Base-by-base conservation (phyloP, 2,113 vertebrate genomes). In the Pomatostomus ruficeps region DNA sequence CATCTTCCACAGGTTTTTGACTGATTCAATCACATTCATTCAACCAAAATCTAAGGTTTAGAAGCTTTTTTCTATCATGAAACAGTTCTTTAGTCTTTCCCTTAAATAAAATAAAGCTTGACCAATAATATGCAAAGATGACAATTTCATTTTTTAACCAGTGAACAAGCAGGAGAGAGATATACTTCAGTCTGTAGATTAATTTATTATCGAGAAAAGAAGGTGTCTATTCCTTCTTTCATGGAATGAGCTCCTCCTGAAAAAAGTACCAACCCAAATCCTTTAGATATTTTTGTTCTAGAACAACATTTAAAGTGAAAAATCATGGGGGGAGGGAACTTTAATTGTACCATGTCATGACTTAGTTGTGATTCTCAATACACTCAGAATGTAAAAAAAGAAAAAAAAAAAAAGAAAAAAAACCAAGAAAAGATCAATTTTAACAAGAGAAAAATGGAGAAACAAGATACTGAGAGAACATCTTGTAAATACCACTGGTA, bases 261-360 rank as follows among this genome's bases (percentile, higher is more conserved):
- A 61, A 12, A 54, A 82, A 61, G 21, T 49, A 66, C 15, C 14
- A 49, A 55, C 42, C 18, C 16, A 4, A 54, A 26, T n/a, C 35
- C 40, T 88, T 66, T 6, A 35, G 38, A 11, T 20, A 35, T 23
- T 63, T 87, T 82, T 71, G 25, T 59, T 35, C 62, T 36, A 72
- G n/a, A 54, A n/a, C 22, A 77, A 21, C 18, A 82, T 24, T 35
- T 45, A 71, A 71, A 63, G 45, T 12, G 5, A 33, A 82, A 21
- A 78, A 22, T 10, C 0, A 0, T 13, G 3, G 9, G 3, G 45
- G 7, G 6, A 22, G 6, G 6, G 2, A 14, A 43, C 26, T 88
- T 80, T 12, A 71, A 31, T 51, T 1, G 0, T 58, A 19, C 23
- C 8, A 11, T 5, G 7, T 52, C 36, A 35, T 12, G 12, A 42